Percentiles rank a stretch among this genome's conserved stretches.
These are phyloP conservation scores for Aptenodytes forsteri DNA, from an alignment of 2,113 vertebrate genomes.

Conservation along the genomic window DNA sequence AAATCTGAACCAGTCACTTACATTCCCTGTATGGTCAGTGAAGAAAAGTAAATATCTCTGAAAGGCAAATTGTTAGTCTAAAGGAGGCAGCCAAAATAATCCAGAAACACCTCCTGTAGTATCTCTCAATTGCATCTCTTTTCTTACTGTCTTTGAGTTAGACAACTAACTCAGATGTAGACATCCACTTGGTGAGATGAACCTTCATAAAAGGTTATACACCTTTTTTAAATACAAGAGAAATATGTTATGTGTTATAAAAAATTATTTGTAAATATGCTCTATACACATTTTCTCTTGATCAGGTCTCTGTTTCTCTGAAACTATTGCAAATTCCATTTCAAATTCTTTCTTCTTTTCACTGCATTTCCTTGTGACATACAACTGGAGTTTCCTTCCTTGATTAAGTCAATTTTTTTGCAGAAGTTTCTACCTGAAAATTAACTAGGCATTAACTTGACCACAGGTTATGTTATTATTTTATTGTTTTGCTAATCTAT, in stretches of 20 bases:
- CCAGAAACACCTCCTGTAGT: background rate
- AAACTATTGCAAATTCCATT: slow-evolving; percentile 65
- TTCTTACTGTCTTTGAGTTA: background rate
- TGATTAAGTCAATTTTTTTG: slow-evolving; percentile 59
- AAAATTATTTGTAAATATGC: background rate
- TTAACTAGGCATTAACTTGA: slow-evolving; percentile 46
- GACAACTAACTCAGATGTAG: background rate
- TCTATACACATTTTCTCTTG: slow-evolving; percentile 57
- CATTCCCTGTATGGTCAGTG: background rate
- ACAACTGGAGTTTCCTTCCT: slow-evolving; percentile 56
- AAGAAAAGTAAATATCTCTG: background rate
- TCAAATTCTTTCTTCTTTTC: slow-evolving; percentile 64
- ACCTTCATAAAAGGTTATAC: background rate
- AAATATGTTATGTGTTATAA: background rate
- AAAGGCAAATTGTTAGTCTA: background rate
- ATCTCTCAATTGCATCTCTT: background rate
- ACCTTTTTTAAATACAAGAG: background rate
- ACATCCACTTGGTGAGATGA: background rate
- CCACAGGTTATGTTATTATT: background rate
- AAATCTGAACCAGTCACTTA: background rate
- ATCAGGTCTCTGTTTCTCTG: slow-evolving; percentile 53
- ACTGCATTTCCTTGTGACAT: slow-evolving; percentile 46
- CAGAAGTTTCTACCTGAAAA: slow-evolving; percentile 42
- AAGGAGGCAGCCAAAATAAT: background rate
- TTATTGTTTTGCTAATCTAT: background rate